Conservation (phyloP, 2,113 vertebrate genomes). For the Panthera leo region DNA sequence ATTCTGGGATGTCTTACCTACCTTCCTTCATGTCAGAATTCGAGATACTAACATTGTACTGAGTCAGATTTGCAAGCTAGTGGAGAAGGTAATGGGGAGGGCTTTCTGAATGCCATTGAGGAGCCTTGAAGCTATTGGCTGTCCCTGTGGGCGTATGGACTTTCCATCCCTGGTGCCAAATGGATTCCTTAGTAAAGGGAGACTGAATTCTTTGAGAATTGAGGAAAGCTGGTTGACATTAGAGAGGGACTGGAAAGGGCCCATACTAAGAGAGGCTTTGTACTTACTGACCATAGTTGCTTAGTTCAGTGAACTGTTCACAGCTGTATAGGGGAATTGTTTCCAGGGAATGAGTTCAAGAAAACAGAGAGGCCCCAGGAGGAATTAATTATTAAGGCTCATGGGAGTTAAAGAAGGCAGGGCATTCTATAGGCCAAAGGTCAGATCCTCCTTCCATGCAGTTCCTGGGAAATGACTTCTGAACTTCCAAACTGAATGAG, state of each 20-base stretch:
- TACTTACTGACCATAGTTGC: not conserved
- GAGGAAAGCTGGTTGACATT: not conserved
- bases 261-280: not conserved
- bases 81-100: not conserved
- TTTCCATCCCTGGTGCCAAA: not conserved
- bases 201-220: not conserved
- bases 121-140: not conserved
- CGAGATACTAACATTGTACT: not conserved
- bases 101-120: not conserved
- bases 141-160: not conserved
- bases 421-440: not conserved
- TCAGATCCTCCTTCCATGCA: not conserved
- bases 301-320: slow-evolving; percentile 22
- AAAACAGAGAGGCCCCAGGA: not conserved
- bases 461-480: slow-evolving; percentile 58
- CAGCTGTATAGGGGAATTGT: not conserved
- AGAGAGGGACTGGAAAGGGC: not conserved
- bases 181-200: not conserved
- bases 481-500: not conserved
- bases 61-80: not conserved
- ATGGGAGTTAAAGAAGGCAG: not conserved
- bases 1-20: not conserved
- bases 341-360: slow-evolving; percentile 46
- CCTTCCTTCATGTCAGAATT: not conserved
- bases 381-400: slow-evolving; percentile 49